These are phyloP conservation scores for Atractosteus spatula DNA, from an alignment of 2,113 vertebrate genomes.

Conservation along the genomic window DNA sequence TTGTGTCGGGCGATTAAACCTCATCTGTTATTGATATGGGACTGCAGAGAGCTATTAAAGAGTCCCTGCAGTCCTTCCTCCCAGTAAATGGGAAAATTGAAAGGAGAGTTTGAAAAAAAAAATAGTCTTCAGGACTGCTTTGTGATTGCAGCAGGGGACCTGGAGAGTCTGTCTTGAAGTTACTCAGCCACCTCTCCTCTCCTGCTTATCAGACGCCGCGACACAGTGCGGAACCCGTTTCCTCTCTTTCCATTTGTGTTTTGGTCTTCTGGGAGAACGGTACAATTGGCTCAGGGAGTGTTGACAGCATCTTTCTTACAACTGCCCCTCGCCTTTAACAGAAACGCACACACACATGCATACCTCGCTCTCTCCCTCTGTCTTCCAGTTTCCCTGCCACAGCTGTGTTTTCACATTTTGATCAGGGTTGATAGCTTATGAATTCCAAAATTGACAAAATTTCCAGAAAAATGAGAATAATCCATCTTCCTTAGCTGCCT, in stretches of 20 bases:
- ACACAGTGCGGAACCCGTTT: background rate
- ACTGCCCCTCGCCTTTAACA: no score
- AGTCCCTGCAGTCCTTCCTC: slow-evolving; percentile 84
- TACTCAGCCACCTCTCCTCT: background rate
- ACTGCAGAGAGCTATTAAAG: slow-evolving; percentile 90
- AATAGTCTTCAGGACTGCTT: slow-evolving; percentile 74
- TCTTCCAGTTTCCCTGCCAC: slow-evolving; percentile 64
- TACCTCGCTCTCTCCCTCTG: slow-evolving; percentile 15
- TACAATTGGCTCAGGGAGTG: slow-evolving; percentile 37
- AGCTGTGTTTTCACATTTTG: slow-evolving; percentile 83
- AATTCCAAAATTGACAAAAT: slow-evolving; percentile 99
- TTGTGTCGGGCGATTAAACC: slow-evolving; percentile 91
- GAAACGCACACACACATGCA: no score
- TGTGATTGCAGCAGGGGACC: slow-evolving; percentile 47
- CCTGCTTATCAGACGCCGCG: background rate
- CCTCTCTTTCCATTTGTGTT: slow-evolving; percentile 29
- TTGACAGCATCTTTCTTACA: slow-evolving; percentile 17
- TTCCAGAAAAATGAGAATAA: slow-evolving; percentile 99
- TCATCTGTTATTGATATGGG: slow-evolving; percentile 99
- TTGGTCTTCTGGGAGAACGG: slow-evolving; percentile 25
- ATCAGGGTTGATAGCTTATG: slow-evolving; percentile 96
- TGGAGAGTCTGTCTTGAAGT: background rate
- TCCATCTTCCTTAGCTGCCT: slow-evolving; percentile 99
- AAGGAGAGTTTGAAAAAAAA: slow-evolving; percentile 70
- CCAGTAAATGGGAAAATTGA: slow-evolving; percentile 85